Conservation (phyloP, 2,797 vertebrate genomes). For the Oreochromis grahami region DNA sequence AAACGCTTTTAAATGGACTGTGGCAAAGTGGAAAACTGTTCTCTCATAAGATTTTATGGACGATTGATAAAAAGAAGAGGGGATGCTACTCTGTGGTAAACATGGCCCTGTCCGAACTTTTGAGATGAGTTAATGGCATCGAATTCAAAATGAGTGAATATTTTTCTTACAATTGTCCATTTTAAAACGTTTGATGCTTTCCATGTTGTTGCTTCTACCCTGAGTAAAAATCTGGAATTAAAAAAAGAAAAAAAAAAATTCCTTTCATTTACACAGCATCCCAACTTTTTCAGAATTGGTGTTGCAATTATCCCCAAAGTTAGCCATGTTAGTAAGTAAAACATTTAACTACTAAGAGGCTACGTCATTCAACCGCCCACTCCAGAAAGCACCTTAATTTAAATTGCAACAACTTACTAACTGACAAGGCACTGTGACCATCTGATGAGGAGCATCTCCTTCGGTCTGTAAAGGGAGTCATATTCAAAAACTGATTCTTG, state of each 20-base stretch:
- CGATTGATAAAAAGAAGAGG: neutral
- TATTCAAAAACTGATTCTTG: constrained; percentile 80
- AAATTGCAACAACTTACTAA: constrained; percentile 59
- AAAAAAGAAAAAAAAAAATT: neutral
- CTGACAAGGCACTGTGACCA: constrained; percentile 70
- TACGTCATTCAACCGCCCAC: neutral
- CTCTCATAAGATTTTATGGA: neutral
- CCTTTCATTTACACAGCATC: neutral
- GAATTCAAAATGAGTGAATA: neutral
- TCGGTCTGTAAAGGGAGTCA: constrained; percentile 75
- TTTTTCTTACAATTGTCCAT: neutral
- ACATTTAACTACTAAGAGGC: neutral
- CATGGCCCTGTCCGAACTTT: neutral
- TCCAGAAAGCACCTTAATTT: neutral
- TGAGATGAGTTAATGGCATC: neutral
- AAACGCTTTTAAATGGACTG: neutral
- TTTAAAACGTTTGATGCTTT: neutral
- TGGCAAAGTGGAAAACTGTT: neutral
- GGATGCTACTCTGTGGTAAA: neutral
- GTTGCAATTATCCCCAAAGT: neutral
- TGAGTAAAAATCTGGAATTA: neutral
- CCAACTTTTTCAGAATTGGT: neutral
- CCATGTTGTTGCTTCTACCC: accelerated
- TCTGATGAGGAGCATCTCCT: constrained; percentile 68
- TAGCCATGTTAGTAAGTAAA: neutral